Conservation (phyloP, 2,113 vertebrate genomes). For the Silurus meridionalis region DNA sequence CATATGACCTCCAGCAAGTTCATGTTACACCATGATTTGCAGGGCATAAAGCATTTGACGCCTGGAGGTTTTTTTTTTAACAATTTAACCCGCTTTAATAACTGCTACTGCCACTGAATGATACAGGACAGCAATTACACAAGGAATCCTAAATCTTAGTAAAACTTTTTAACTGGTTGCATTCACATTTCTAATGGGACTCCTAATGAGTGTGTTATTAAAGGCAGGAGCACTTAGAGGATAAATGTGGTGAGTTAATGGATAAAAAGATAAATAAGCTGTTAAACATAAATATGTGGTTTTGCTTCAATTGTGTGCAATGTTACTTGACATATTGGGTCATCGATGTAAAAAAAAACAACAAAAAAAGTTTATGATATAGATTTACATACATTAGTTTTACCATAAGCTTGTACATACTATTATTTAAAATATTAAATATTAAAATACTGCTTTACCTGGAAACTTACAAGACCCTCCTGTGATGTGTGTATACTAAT, state of each 20-base stretch:
- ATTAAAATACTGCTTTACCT: background rate
- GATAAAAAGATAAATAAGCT: background rate
- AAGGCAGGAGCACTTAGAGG: background rate
- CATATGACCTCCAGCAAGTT: background rate
- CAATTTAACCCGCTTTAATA: background rate
- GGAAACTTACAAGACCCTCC: background rate
- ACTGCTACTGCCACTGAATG: background rate
- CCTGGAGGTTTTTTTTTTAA: background rate
- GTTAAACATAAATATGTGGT: background rate
- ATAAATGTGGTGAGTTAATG: background rate
- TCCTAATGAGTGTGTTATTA: background rate
- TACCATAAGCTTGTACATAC: background rate
- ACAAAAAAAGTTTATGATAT: background rate
- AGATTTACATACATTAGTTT: background rate
- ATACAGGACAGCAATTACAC: background rate
- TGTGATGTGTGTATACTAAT: slow-evolving; percentile 6
- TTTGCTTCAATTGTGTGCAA: background rate
- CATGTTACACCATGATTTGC: background rate
- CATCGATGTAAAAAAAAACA: background rate
- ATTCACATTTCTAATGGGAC: background rate
- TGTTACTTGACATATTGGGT: background rate
- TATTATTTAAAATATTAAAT: background rate
- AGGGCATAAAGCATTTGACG: background rate
- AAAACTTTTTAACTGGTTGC: background rate
- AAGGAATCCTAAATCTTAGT: background rate